These are phyloP conservation scores for Boulengerochromis microlepis DNA, from an alignment of 2,113 vertebrate species.

Conservation along the genomic window DNA sequence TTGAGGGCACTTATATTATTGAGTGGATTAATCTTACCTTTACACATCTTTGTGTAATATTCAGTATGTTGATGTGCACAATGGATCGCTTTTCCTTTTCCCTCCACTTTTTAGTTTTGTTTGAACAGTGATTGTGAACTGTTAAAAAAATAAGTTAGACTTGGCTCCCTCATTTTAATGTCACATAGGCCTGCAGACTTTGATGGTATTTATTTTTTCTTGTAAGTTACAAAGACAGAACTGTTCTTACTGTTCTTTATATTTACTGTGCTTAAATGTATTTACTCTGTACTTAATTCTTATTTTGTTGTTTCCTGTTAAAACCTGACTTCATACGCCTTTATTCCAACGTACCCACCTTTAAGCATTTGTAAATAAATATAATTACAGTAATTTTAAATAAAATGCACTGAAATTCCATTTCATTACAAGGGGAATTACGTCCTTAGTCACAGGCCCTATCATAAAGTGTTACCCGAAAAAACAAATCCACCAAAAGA, in stretches of 20 bases:
- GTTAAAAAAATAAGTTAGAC: not conserved
- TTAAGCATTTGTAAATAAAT: not conserved
- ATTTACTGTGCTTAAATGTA: not conserved
- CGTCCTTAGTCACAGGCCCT: not conserved
- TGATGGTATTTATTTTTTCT: not conserved
- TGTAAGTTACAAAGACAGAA: not conserved
- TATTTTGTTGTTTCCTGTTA: not conserved
- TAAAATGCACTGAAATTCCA: not conserved
- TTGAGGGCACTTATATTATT: not conserved
- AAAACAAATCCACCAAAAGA: not conserved
- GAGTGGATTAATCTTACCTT: not conserved
- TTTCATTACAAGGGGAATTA: not conserved
- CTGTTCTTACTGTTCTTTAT: not conserved
- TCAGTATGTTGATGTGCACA: not conserved
- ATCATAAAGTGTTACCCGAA: not conserved
- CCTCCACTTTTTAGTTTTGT: not conserved
- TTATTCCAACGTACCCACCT: not conserved
- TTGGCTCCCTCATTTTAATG: not conserved
- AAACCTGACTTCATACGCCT: not conserved
- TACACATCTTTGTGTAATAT: not conserved
- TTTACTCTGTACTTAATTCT: not conserved
- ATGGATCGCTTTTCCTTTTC: not conserved
- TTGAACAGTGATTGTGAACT: not conserved
- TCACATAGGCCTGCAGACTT: not conserved
- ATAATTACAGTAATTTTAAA: not conserved